A percentile compares a stretch with the other conserved stretches of the same genome.
Conservation (phyloP, 2,888 invertebrate species). For the Folsomia candida region DNA sequence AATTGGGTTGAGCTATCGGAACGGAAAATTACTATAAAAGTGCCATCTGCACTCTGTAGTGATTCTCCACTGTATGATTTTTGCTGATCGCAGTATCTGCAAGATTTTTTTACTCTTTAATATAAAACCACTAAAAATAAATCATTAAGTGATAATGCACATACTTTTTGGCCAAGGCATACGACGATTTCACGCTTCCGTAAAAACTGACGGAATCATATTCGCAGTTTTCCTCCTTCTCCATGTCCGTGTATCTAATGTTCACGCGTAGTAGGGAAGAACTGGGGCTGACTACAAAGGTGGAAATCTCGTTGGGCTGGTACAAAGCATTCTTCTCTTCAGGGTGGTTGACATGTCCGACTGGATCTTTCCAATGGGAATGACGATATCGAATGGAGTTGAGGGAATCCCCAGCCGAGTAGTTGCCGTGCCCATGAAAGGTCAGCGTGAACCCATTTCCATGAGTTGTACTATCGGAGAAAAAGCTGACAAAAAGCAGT, state of each 20-base stretch:
- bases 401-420: slow-evolving; percentile 1
- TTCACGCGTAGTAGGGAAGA: slow-evolving; percentile 11
- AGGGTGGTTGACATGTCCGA: slow-evolving; percentile 26
- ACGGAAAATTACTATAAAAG: slow-evolving; percentile 28
- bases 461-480: slow-evolving; percentile 17
- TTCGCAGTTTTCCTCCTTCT: slow-evolving; percentile 34
- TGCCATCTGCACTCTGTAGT: slow-evolving; percentile 28
- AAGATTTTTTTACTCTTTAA: neutral
- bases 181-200: slow-evolving; percentile 23
- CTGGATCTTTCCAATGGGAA: slow-evolving; percentile 15
- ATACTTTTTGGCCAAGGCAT: slow-evolving; percentile 34
- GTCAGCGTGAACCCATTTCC: slow-evolving; percentile 37
- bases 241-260: slow-evolving; percentile 27
- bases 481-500: slow-evolving; percentile 32
- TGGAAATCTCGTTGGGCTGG: slow-evolving; percentile 33
- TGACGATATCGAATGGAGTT: slow-evolving; percentile 30
- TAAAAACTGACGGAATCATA: slow-evolving; percentile 39
- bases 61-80: slow-evolving; percentile 19
- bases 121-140: too few relatives aligned
- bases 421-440: slow-evolving; percentile 33
- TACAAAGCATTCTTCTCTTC: slow-evolving; percentile 13
- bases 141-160: neutral
- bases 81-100: slow-evolving; percentile 35
- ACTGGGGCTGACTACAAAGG: slow-evolving; percentile 26
- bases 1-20: slow-evolving; percentile 35